Conservation (phyloP, 2,888 invertebrate genomes). For the Drosophila infuscata region DNA sequence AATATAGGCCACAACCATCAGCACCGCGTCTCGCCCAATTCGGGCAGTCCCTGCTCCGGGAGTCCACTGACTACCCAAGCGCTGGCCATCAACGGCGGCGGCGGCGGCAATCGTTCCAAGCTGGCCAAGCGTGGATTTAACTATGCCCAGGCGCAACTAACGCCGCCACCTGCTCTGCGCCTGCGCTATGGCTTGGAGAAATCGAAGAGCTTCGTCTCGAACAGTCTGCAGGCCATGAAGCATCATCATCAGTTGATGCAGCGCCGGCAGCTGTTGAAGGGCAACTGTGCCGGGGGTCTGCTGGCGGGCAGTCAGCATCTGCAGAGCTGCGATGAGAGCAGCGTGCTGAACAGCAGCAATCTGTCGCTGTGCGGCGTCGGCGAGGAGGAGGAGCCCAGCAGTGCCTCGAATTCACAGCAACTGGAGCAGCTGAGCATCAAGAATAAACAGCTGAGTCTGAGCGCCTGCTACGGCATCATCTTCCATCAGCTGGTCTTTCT, state of each 20-base stretch:
- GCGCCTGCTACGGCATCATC: constrained; percentile 80
- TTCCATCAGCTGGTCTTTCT: constrained; percentile 92
- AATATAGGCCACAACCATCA: constrained; percentile 26
- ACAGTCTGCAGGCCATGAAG: constrained; percentile 77
- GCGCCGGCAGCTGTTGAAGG: constrained; percentile 58
- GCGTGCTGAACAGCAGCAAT: constrained; percentile 52
- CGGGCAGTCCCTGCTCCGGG: constrained; percentile 62
- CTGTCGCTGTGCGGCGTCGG: constrained; percentile 51
- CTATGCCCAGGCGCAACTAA: constrained; percentile 66
- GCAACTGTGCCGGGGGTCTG: constrained; percentile 10
- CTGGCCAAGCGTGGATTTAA: constrained; percentile 70
- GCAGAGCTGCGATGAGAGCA: constrained; percentile 78
- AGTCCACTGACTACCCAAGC: constrained; percentile 77
- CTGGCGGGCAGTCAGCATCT: constrained; percentile 45
- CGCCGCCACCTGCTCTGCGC: constrained; percentile 66
- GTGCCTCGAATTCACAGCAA: constrained; percentile 29
- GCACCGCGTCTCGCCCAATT: constrained; percentile 58
- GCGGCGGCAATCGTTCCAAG: constrained; percentile 58
- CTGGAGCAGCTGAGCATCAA: constrained; percentile 79
- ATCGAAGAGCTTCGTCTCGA: constrained; percentile 84
- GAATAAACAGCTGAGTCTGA: constrained; percentile 81
- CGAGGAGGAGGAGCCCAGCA: constrained; percentile 61
- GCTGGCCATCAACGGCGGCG: constrained; percentile 63
- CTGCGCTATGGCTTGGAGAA: constrained; percentile 78
- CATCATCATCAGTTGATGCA: constrained; percentile 72